Percentiles rank a stretch among this genome's conserved stretches.
phyloP scores from a whole-genome alignment of 2,888 invertebrate genomes.

The Ctena decussata region DNA sequence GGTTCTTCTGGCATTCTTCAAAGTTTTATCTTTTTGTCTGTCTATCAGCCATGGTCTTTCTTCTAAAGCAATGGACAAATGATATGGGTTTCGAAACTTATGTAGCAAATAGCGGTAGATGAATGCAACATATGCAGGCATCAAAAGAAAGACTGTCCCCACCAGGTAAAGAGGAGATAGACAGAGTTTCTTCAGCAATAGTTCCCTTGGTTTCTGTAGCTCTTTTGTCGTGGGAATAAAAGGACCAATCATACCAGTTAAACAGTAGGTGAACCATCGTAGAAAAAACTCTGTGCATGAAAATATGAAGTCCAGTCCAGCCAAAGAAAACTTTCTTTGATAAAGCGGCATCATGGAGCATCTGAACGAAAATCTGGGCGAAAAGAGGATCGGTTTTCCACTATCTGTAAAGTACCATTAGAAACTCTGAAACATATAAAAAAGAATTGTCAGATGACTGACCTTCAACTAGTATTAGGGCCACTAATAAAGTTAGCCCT shows the following conservation, averaged over 20 bases:
- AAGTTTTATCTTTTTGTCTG: neutral
- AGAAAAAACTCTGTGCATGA: conserved; percentile 39
- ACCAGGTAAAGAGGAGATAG: conserved; percentile 47
- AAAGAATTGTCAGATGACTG: too few relatives aligned
- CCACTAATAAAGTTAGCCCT: too few relatives aligned
- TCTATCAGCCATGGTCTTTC: neutral
- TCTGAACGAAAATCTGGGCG: too few relatives aligned
- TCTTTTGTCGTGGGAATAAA: conserved; percentile 67
- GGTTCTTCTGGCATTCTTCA: neutral
- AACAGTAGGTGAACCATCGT: conserved; percentile 55
- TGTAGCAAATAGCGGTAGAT: conserved; percentile 65
- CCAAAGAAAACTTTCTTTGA: neutral
- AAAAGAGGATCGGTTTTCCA: too few relatives aligned
- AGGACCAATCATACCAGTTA: conserved; percentile 57
- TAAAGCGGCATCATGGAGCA: neutral
- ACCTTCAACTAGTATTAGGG: too few relatives aligned
- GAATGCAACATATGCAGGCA: conserved; percentile 61
- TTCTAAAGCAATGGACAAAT: conserved; percentile 29
- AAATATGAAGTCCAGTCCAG: neutral
- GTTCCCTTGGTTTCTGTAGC: conserved; percentile 14
- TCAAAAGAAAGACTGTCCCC: conserved; percentile 38
- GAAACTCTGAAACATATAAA: too few relatives aligned
- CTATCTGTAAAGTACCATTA: too few relatives aligned
- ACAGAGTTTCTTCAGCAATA: conserved; percentile 29
- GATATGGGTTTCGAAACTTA: conserved; percentile 59